Evolutionary conservation across 1,140 invertebrate genomes (phyloP), one percentile per base, ranked within the genome.

Genomic region (Neodiprion virginianus): DNA sequence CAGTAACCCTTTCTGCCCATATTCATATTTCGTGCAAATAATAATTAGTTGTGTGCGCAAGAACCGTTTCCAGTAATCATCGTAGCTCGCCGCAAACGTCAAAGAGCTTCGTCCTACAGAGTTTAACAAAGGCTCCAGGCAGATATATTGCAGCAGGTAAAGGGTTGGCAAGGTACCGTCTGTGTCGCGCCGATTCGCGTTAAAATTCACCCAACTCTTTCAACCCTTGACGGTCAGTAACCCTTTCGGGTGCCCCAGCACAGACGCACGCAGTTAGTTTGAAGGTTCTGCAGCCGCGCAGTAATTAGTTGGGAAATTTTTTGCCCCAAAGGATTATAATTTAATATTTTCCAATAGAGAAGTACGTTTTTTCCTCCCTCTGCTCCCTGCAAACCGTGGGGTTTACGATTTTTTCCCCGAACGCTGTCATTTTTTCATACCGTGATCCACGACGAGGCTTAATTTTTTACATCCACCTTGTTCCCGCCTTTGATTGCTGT

Each of bases 131-230:
- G 53, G 11, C 5, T 61, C 0, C 53, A 75, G 75, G 47, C 76
- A 69, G 70, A 65, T 23, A 40, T 75, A 72, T 77, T 73, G 72
- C 50, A 77, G 67, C 73, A 77, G 75, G 79, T 76, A 79, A 80
- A 79, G 79, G 77, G 76, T 80, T 80, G 74, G 66, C 75, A 49
- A 79, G 21, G n/a, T 61, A 61, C 53, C 10, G n/a, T 11, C n/a
- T 61, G 53, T 11, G 17, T 21, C 17, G 17, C 17, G 17, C 17
- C 17, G n/a, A 14, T 17, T 17, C 11, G 53, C 53, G 28, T 40
- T 40, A 40, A 40, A 40, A 40, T 40, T 40, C 28, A 40, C 28
- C 28, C 28, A 5, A 3, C 28, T 40, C 28, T 5, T 40, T 40
- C 2, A 2, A 40, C 28, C 12, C 17, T 69, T 12, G 40, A 23